Conservation (phyloP, 2,888 invertebrate species). For the Antheraea yamamai region DNA sequence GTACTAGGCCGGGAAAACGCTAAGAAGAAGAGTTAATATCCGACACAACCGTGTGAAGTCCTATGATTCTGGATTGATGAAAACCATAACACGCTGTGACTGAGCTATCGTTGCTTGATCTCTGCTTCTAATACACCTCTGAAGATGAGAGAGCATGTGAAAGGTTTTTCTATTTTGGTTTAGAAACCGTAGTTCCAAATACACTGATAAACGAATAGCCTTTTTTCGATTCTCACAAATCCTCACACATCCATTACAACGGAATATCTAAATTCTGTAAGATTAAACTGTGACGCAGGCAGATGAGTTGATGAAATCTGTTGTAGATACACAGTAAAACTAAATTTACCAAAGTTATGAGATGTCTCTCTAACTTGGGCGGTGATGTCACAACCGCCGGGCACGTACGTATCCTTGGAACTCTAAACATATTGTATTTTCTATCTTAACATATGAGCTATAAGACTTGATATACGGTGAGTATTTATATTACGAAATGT, state of each 20-base stretch:
- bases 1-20: too few relatives aligned
- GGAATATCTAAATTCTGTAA: neutral
- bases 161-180: neutral
- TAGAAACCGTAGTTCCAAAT: too few relatives aligned
- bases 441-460: neutral
- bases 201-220: too few relatives aligned
- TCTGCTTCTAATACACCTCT: neutral
- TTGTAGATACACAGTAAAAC: neutral
- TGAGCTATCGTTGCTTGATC: too few relatives aligned
- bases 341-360: neutral
- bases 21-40: too few relatives aligned
- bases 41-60: too few relatives aligned
- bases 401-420: neutral
- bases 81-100: too few relatives aligned
- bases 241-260: too few relatives aligned
- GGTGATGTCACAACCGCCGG: conserved; percentile 9
- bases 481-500: neutral
- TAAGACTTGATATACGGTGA: neutral
- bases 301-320: neutral
- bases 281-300: neutral
- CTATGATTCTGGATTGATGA: too few relatives aligned
- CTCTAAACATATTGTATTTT: neutral
- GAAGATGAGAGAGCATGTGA: neutral
- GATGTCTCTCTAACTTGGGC: conserved; percentile 1
- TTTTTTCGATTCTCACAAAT: too few relatives aligned